Percentiles rank a stretch among this genome's conserved stretches.
Conservation (phyloP, 2,888 invertebrate species). For the Hylaea fasciaria region DNA sequence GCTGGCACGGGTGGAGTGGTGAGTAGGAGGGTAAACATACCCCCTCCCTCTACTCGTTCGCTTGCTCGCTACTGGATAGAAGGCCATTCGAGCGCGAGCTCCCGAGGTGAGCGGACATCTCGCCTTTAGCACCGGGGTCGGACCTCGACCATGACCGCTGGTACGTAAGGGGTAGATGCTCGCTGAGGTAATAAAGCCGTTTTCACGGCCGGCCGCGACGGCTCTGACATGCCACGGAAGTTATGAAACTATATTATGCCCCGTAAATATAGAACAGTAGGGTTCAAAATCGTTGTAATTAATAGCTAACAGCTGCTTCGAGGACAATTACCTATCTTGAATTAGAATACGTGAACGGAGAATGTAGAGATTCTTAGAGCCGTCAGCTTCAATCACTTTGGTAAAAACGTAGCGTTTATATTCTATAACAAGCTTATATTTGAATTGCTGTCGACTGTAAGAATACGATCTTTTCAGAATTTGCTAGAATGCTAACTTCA, state of each 20-base stretch:
- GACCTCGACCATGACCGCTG: slow-evolving; percentile 75
- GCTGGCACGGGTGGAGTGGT: slow-evolving; percentile 70
- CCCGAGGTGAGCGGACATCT: slow-evolving; percentile 72
- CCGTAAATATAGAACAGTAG: slow-evolving; percentile 18
- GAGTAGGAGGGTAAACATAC: slow-evolving; percentile 77
- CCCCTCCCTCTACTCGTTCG: slow-evolving; percentile 51
- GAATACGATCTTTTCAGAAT: too few species aligned
- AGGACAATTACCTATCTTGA: too few species aligned
- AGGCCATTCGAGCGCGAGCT: slow-evolving; percentile 75
- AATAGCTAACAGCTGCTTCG: neutral
- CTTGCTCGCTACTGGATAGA: slow-evolving; percentile 54
- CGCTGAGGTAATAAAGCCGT: slow-evolving; percentile 63
- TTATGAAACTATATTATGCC: slow-evolving; percentile 45
- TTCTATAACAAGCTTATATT: neutral
- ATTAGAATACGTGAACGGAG: neutral
- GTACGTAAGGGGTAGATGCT: slow-evolving; percentile 66
- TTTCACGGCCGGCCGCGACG: slow-evolving; percentile 74
- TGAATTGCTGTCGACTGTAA: too few species aligned
- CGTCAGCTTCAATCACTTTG: neutral
- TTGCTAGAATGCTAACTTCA: neutral
- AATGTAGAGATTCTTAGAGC: neutral
- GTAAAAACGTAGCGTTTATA: neutral
- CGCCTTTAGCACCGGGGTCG: slow-evolving; percentile 60
- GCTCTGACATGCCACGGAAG: slow-evolving; percentile 52
- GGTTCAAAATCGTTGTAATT: neutral